Base-by-base conservation (phyloP, 2,113 vertebrate genomes). In the Glareola pratincola region DNA sequence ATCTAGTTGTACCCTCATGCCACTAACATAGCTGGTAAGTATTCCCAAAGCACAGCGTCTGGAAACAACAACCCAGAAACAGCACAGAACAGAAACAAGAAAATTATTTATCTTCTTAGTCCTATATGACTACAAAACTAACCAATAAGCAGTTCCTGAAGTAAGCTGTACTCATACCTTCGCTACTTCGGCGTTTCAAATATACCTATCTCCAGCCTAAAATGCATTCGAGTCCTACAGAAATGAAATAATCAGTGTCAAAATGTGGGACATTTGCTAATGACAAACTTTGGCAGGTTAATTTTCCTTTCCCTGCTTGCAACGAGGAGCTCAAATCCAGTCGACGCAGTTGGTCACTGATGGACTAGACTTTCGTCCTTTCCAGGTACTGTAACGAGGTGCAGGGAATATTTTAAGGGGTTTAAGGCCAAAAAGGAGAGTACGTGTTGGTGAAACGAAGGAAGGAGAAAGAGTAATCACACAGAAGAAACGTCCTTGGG, bases 351-450 rank as follows among this genome's bases (percentile, higher is more conserved):
- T 39, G 48, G 75, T 69, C 64, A 80, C 69, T 5, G 14, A 74
- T 8, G 8, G 60, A 82, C 36, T 74, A 69, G 27, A 79, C 71
- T 86, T 63, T 81, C 64, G 47, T 60, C 64, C 71, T 73, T 94
- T 81, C 57, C 84, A 66, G 50, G 63, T 82, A 82, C 71, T 74
- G 23, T 80, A 54, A 85, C 20, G 77, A 89, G 62, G 48, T 80
- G 60, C 30, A 81, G 88, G 39, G 63, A 94, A 64, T 87, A 85
- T 71, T 47, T 74, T 47, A 74, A 41, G n/a, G 41, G 26, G 41
- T 69, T 96, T 97, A 97, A 98, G 96, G 97, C 96, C 94, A 88
- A 90, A 93, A 88, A 83, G 23, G 47, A 89, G 71, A 62, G 67
- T 6, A 34, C 13, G 56, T 68, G 20, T 30, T 64, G 51, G 47